Evolutionary conservation across 2,797 vertebrate genomes (phyloP).

Genomic region (Paedocypris micromegethes): DNA sequence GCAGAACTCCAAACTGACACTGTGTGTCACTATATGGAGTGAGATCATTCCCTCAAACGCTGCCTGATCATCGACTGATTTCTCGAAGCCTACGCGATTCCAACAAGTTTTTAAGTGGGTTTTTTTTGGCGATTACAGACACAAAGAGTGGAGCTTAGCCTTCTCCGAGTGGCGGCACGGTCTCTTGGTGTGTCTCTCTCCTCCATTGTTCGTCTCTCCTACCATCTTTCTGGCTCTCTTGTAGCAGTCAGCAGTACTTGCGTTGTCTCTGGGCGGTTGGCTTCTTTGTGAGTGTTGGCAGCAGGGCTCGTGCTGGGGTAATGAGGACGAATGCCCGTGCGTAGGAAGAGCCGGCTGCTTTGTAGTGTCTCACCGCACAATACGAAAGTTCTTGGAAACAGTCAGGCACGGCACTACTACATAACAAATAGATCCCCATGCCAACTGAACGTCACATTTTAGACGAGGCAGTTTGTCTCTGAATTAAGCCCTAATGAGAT

Average conservation of each 20-base stretch:
- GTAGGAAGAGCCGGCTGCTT: slow-evolving; percentile 50
- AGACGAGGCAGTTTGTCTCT: slow-evolving; percentile 51
- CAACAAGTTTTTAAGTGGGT: slow-evolving; percentile 33
- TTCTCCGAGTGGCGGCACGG: slow-evolving; percentile 10
- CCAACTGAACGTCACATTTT: slow-evolving; percentile 42
- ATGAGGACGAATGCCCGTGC: slow-evolving; percentile 52
- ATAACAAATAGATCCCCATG: slow-evolving; percentile 43
- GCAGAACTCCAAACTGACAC: slow-evolving; percentile 26
- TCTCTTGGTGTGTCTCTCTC: slow-evolving; percentile 12
- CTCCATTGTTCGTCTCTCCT: slow-evolving; percentile 30
- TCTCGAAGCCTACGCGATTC: slow-evolving; percentile 25
- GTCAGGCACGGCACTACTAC: slow-evolving; percentile 37
- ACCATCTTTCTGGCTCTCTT: slow-evolving; percentile 25
- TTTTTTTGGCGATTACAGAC: slow-evolving; percentile 27
- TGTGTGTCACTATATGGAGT: slow-evolving; percentile 12
- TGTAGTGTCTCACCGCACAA: slow-evolving; percentile 50
- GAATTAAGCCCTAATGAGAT: slow-evolving; percentile 54
- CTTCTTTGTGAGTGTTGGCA: slow-evolving; percentile 46
- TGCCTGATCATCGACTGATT: slow-evolving; percentile 3
- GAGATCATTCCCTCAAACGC: slow-evolving; percentile 8
- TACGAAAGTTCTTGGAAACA: slow-evolving; percentile 46
- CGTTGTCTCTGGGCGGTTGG: slow-evolving; percentile 37
- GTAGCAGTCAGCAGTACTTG: slow-evolving; percentile 31
- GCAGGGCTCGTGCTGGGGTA: slow-evolving; percentile 46
- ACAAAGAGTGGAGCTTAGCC: slow-evolving; percentile 35